Evolutionary conservation across 2,797 vertebrate species (phyloP), one percentile per base, ranked within the genome.

Genomic region (Rhinatrema bivittatum): DNA sequence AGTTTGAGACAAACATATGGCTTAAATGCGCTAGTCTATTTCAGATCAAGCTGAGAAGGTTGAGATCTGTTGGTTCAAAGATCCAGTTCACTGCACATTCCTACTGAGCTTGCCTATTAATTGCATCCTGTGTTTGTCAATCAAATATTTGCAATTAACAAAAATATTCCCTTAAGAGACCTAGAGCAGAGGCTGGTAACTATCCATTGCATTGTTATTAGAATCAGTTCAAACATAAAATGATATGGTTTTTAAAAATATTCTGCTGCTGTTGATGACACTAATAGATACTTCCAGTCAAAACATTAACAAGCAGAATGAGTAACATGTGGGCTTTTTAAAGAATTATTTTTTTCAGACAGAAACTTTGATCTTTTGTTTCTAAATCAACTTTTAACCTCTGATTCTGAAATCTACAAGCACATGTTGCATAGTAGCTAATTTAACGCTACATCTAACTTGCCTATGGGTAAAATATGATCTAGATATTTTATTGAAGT

Each of bases 101-200:
- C 81, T 79, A 87, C 79, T 80, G 76, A 74, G 82, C 72, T 67
- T 81, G 82, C 78, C 77, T 86, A 72, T 89, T 97, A 96, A 98
- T 94, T 97, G 91, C 89, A 88, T 87, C 84, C 85, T 87, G 86
- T 77, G 78, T 86, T 86, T 94, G 94, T 95, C 93, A 98, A 93
- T 97, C 93, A 96, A 91, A 87, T 78, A 84, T 84, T 79, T 76
- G 65, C 79, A 87, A 84, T 87, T 86, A 87, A 85, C 79, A 81
- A 84, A 83, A 85, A 84, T 81, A 84, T 82, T 83, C 82, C 82
- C 82, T 63, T 81, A 78, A 82, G 82, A 85, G 81, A 79, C 74
- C 39, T 67, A 70, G 58, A 78, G 51, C 71, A 65, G 75, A 83
- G 68, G 62, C 71, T 76, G 69, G 60, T 68, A 72, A 77, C 50